phyloP scores from a whole-genome alignment of 2,113 vertebrate genomes.

The Telmatochromis sp. region DNA sequence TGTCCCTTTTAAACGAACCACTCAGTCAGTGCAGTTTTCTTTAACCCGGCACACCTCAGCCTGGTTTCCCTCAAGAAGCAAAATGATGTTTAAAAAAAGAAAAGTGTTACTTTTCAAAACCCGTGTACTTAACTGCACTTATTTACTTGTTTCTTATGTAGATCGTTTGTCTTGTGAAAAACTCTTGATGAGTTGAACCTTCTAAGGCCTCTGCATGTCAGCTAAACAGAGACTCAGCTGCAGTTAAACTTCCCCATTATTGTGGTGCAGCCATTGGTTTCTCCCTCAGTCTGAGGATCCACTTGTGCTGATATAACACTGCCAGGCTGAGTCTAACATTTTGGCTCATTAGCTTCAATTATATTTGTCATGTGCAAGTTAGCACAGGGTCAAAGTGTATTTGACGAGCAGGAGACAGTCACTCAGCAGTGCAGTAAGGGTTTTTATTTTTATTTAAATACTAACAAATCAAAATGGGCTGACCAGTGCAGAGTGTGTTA shows the following conservation, averaged over 20 bases:
- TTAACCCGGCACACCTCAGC: not conserved
- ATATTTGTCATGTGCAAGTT: not conserved
- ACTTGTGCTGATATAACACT: not conserved
- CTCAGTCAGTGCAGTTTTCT: fast-evolving
- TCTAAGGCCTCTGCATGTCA: not conserved
- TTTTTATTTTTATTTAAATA: not conserved
- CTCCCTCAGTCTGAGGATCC: not conserved
- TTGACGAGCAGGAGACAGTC: not conserved
- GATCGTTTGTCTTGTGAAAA: fast-evolving
- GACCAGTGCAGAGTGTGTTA: not conserved
- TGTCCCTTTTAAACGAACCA: fast-evolving
- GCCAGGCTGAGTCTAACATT: fast-evolving
- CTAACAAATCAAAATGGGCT: not conserved
- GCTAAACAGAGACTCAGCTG: not conserved
- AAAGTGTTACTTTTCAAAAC: not conserved
- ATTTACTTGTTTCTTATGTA: not conserved
- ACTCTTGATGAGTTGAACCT: not conserved
- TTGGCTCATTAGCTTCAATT: not conserved
- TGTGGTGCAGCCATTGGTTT: not conserved
- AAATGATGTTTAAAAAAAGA: not conserved
- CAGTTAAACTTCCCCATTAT: not conserved
- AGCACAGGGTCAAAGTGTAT: not conserved
- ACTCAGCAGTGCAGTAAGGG: fast-evolving
- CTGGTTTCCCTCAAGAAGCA: not conserved
- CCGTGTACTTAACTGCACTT: fast-evolving